Percentiles rank a stretch among this genome's conserved stretches.
These are phyloP conservation scores for Fulica atra DNA, from an alignment of 2,113 vertebrate species.

Conservation along the genomic window DNA sequence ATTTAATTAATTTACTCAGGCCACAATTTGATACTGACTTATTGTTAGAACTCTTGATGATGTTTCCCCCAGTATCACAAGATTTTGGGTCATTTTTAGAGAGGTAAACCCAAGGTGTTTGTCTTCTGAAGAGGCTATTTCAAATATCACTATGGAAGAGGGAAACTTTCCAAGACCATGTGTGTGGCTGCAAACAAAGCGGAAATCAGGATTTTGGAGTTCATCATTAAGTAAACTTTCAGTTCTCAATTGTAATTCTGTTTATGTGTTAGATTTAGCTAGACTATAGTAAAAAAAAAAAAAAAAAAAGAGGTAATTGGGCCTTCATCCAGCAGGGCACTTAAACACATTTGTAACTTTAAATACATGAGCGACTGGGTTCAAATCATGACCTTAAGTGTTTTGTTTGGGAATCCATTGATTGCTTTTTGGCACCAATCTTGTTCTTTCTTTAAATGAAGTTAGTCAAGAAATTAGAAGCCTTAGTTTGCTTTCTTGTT, in stretches of 20 bases:
- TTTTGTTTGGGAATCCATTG: neutral
- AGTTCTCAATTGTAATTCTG: neutral
- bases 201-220: neutral
- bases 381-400: neutral
- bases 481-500: neutral
- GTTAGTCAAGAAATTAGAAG: slow-evolving; percentile 9
- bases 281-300: neutral
- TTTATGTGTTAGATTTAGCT: neutral
- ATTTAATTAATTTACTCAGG: neutral
- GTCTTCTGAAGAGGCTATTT: neutral
- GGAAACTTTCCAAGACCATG: neutral
- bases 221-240: neutral
- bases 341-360: neutral
- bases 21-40: neutral
- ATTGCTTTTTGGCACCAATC: slow-evolving; percentile 33
- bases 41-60: neutral
- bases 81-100: neutral
- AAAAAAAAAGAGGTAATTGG: neutral
- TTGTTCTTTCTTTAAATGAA: slow-evolving; percentile 2
- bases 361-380: neutral
- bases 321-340: neutral
- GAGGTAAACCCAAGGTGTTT: neutral
- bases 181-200: neutral
- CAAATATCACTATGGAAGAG: neutral
- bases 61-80: neutral